phyloP scores from a whole-genome alignment of 2,797 vertebrate species.

The Chelonia mydas region DNA sequence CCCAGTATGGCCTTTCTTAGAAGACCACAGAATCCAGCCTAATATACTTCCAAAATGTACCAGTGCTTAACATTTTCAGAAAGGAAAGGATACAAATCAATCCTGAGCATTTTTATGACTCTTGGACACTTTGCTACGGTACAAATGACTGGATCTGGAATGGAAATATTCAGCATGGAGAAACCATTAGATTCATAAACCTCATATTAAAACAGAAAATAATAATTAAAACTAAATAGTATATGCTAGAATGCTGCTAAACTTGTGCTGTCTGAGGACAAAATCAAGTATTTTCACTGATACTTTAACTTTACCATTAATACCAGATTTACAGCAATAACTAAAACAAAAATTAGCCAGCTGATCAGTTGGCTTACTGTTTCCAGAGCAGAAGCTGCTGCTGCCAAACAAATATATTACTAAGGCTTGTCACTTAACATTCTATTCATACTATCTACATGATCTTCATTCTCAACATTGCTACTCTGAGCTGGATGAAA shows the following conservation, averaged over 20 bases:
- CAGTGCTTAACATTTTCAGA: neutral
- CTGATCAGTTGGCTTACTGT: slow-evolving; percentile 4
- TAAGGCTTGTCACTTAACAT: slow-evolving; percentile 26
- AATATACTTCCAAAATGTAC: neutral
- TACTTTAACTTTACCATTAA: slow-evolving; percentile 8
- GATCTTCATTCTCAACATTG: slow-evolving; percentile 26
- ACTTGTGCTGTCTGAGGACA: neutral
- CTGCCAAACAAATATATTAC: neutral
- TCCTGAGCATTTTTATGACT: slow-evolving; percentile 33
- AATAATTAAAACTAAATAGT: slow-evolving; percentile 27
- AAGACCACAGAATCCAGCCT: neutral
- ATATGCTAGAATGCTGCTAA: slow-evolving; percentile 32
- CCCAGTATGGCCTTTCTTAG: neutral
- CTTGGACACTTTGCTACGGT: slow-evolving; percentile 33
- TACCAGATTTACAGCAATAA: slow-evolving; percentile 5
- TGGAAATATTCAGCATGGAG: slow-evolving; percentile 1
- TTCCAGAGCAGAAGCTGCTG: slow-evolving; percentile 22
- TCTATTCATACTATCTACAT: slow-evolving; percentile 14
- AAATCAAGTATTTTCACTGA: slow-evolving; percentile 13
- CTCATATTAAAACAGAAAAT: slow-evolving; percentile 41
- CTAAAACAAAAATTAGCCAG: neutral
- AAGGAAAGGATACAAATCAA: slow-evolving; percentile 31
- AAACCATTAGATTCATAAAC: slow-evolving; percentile 49
- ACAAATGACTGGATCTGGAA: slow-evolving; percentile 33
- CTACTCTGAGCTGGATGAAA: neutral